Evolutionary conservation across 1,140 invertebrate genomes (phyloP), one percentile per base, ranked within the genome.

Genomic region (Zaprionus africanus): DNA sequence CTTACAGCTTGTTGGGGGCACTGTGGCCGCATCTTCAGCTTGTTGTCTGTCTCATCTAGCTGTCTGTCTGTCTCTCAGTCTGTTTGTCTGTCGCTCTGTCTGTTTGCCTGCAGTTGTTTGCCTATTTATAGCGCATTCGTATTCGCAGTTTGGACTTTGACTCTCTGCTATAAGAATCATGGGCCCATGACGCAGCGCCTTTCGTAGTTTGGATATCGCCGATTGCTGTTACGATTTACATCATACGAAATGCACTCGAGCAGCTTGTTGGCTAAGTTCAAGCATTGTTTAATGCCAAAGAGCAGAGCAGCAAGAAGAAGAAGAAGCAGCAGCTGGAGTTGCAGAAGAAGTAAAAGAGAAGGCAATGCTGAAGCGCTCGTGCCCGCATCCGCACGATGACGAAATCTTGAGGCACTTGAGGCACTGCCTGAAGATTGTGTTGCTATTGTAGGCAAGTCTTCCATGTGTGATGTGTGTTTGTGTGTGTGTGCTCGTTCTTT

Each of bases 131-230:
- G 83, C 77, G 17, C 69, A 41, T n/a, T 68, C 26, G 57, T 57
- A 61, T 65, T 76, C 49, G 53, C 22, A 54, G 60, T 79, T 72
- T 85, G 85, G 82, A 82, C 86, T 90, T 90, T 90, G 86, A 85
- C 62, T 79, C 67, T 53, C 53, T 15, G 24, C 31, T 61, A 51
- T 43, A 57, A 78, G 73, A 69, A 76, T 31, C 57, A 76, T 69
- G 43, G 15, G 76, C 34, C 65, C 60, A 90, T 90, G 82, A 90
- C 82, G 86, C 81, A 82, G 82, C 82, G 54, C 59, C 81, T 88
- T 78, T 73, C 24, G 38, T 43, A 53, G 66, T 67, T 57, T 34
- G 24, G 36, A 63, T 60, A 38, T 28, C 34, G 62, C n/a, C 60
- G 78, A 70, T 78, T 71, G 61, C 58, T 78, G 67, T 61, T 85